Percentiles rank a stretch among this genome's conserved stretches.
Conservation (phyloP, 2,113 vertebrate species). For the Tympanuchus pallidicinctus region DNA sequence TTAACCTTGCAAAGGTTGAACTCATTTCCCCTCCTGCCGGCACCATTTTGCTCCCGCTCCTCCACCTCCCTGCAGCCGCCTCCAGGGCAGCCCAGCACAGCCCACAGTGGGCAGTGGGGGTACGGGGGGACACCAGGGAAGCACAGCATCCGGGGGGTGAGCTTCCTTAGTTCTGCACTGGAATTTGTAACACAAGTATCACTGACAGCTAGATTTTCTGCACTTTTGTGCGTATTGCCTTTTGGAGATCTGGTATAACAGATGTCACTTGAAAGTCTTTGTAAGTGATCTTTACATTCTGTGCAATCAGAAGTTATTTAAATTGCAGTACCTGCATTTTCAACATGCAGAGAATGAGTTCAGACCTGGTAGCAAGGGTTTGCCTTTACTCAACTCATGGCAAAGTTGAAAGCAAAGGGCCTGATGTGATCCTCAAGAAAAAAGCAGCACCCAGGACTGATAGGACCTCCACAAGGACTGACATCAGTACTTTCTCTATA, state of each 20-base stretch:
- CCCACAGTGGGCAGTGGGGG: background rate
- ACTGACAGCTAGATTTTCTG: background rate
- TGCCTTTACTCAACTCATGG: background rate
- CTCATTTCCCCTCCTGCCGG: background rate
- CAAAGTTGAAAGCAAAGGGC: background rate
- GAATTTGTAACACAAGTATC: background rate
- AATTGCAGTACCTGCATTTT: background rate
- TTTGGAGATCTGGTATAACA: background rate
- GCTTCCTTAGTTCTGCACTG: accelerated
- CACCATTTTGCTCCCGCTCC: background rate
- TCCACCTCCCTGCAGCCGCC: background rate
- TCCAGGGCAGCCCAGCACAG: background rate
- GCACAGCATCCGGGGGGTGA: background rate
- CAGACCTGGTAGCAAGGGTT: background rate
- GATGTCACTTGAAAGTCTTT: background rate
- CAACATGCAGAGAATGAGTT: background rate
- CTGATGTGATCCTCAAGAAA: background rate
- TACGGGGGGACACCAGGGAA: background rate
- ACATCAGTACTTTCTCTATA: background rate
- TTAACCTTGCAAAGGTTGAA: slow-evolving; percentile 50
- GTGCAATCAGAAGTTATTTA: too few species aligned
- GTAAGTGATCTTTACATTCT: background rate
- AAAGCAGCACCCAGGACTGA: background rate
- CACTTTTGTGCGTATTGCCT: background rate
- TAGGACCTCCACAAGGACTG: background rate